These are phyloP conservation scores for Drosophila paramelanica DNA, from an alignment of 2,888 invertebrate species.

Conservation along the genomic window DNA sequence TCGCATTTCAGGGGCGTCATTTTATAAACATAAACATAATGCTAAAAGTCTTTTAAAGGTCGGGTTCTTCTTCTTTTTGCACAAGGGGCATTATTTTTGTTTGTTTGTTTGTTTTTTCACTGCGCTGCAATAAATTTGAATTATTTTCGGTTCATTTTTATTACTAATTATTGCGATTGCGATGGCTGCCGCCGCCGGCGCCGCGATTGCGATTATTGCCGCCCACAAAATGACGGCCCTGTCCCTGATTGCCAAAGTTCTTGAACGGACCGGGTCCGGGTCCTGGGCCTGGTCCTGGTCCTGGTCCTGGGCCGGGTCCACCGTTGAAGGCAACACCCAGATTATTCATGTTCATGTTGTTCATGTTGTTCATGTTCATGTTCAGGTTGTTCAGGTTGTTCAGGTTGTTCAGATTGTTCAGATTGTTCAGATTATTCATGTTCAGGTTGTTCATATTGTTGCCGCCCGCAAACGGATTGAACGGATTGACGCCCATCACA, in stretches of 20 bases:
- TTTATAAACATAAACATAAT: conserved; percentile 32
- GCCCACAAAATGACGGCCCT: conserved; percentile 47
- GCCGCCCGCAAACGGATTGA: conserved; percentile 67
- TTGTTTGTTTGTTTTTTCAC: not conserved
- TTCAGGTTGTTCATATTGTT: conserved; percentile 26
- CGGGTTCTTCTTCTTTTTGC: conserved; percentile 16
- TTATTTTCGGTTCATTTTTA: not conserved
- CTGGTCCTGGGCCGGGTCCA: conserved; percentile 11
- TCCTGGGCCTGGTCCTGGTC: not conserved
- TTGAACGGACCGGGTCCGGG: conserved; percentile 30
- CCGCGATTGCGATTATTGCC: conserved; percentile 58
- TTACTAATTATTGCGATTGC: conserved; percentile 58
- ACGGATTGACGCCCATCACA: conserved; percentile 58
- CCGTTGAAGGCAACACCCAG: conserved; percentile 39
- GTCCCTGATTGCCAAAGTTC: conserved; percentile 32
- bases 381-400: conserved; percentile 44
- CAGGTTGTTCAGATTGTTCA: conserved; percentile 26
- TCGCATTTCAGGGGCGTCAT: conserved; percentile 3
- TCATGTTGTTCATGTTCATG: conserved; percentile 46
- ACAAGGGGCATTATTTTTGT: conserved; percentile 6
- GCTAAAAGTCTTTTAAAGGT: conserved; percentile 43
- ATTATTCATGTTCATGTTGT: conserved; percentile 33
- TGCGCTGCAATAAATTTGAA: not conserved
- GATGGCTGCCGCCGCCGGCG: conserved; percentile 40
- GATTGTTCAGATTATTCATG: conserved; percentile 31